Evolutionary conservation across 2,113 vertebrate genomes (phyloP).

Genomic region (Cercocebus atys): DNA sequence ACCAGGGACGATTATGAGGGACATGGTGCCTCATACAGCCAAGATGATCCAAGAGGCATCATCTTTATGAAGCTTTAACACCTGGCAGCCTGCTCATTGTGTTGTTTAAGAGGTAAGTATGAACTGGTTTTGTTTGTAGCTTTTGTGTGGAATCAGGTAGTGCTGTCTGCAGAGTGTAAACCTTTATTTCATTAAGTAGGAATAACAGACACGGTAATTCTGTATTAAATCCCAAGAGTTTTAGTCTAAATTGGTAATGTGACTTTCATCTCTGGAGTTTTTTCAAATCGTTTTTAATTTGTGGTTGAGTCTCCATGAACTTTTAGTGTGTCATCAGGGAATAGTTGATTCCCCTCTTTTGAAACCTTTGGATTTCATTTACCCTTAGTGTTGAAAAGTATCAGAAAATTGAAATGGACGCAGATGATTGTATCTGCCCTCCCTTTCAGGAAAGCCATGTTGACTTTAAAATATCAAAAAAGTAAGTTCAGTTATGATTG

Average conservation of each 20-base stretch:
- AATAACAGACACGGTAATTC: background rate
- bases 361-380: slow-evolving; percentile 27
- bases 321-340: background rate
- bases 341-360: slow-evolving; percentile 13
- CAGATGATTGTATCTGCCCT: background rate
- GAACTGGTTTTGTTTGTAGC: background rate
- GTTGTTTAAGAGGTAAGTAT: slow-evolving; percentile 55
- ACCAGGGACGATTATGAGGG: background rate
- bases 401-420: slow-evolving; percentile 36
- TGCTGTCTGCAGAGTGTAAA: slow-evolving; percentile 26
- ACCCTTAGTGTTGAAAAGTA: background rate
- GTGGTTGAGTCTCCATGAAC: slow-evolving; percentile 24
- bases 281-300: slow-evolving; percentile 36
- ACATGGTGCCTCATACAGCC: background rate
- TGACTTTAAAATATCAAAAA: slow-evolving; percentile 19
- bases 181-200: slow-evolving; percentile 10
- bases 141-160: slow-evolving; percentile 33
- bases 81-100: background rate
- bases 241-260: background rate
- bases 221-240: slow-evolving; percentile 9
- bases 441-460: background rate
- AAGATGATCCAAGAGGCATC: slow-evolving; percentile 23
- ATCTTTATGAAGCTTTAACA: slow-evolving; percentile 3
- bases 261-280: slow-evolving; percentile 32
- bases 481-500: background rate